Base-by-base conservation (phyloP, 1,140 invertebrate genomes). In the Tenebrio molitor region DNA sequence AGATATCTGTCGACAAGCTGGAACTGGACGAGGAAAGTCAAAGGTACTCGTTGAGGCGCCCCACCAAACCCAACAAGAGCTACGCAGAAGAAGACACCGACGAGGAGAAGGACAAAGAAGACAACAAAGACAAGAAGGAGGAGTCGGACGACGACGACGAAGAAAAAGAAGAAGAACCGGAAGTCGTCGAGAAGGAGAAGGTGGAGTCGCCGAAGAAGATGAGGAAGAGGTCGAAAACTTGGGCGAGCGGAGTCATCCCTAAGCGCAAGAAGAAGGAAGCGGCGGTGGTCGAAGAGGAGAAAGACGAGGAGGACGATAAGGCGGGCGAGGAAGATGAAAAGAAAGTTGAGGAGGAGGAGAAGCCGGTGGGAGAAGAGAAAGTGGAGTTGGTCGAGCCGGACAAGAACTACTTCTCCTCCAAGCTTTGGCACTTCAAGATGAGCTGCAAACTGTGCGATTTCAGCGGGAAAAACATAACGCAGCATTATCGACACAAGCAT, bases 401-500 rank as follows among this genome's bases (percentile, higher is more conserved):
- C 68, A 78, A 76, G 15, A 74, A 76, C 16, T 80, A 82, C 66
- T 83, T 72, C 50, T 66, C 72, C 12, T 74, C 77, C 25, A 74
- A 73, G 25, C 21, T 17, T 0, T 70, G 39, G 12, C 64, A 77
- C 8, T 66, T 42, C 7, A 85, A 75, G 23, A 86, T 87, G 41
- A 80, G 84, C 10, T 93, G 88, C 72, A 79, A 87, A 33, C 80
- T 90, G 1, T 92, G 91, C 77, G 63, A 77, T 0, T 91, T 87
- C 72, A 81, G 76, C 25, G 89, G 90, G 0, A 85, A 85, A 53
- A 86, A 88, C 34, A 91, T 92, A 16, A 88, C 91, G 0, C 81
- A 85, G 36, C 91, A 93, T 83, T 91, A 91, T 71, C 87, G 87
- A 73, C 81, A 83, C 2, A 80, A 81, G 67, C 91, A 93, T 83